Evolutionary conservation across 1,140 invertebrate genomes (phyloP).

Genomic region (Drosophila ambigua): DNA sequence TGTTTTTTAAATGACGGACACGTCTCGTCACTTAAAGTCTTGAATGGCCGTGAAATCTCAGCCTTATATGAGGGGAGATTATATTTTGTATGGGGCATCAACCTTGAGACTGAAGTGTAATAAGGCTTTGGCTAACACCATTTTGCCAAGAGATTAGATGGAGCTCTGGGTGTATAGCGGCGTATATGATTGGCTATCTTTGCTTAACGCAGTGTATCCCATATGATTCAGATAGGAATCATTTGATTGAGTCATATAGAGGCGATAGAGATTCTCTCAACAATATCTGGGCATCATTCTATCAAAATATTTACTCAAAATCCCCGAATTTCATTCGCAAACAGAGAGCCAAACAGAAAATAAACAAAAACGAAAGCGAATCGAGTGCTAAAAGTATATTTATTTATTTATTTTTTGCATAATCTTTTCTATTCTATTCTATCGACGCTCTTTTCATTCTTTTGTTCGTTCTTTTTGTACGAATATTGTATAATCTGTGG

Average conservation of each 20-base stretch:
- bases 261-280: no score
- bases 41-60: background rate
- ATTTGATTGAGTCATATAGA: no score
- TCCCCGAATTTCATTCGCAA: background rate
- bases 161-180: no score
- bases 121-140: background rate
- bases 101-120: background rate
- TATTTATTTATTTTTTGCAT: slow-evolving; percentile 54
- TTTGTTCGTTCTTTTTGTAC: slow-evolving; percentile 25
- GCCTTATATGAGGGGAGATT: background rate
- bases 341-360: slow-evolving; percentile 7
- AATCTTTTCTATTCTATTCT: slow-evolving; percentile 29
- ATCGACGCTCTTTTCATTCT: slow-evolving; percentile 22
- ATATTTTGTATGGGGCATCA: background rate
- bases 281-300: background rate
- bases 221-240: no score
- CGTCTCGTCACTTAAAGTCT: slow-evolving; percentile 10
- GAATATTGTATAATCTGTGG: slow-evolving; percentile 54
- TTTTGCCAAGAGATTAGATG: background rate
- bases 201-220: no score
- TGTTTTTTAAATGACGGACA: background rate
- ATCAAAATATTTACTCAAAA: slow-evolving; percentile 15
- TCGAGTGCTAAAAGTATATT: slow-evolving; percentile 32
- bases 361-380: slow-evolving; percentile 34
- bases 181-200: no score